phyloP scores from a whole-genome alignment of 2,888 invertebrate species.

The Polyommatus icarus region DNA sequence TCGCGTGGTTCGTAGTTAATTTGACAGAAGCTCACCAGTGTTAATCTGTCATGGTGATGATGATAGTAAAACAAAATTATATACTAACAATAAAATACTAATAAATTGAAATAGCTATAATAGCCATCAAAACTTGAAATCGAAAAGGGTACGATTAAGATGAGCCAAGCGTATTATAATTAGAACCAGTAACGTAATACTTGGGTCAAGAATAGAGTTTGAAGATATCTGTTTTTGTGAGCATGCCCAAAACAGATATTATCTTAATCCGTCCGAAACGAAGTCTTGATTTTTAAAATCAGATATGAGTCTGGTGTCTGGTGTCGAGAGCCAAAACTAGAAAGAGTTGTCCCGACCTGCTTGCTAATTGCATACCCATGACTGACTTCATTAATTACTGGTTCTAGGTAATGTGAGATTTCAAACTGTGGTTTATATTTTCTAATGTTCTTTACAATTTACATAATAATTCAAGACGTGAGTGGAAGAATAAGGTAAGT shows the following conservation, averaged over 20 bases:
- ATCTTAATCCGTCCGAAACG: constrained; percentile 11
- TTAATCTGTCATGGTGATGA: background rate
- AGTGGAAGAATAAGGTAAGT: too few relatives aligned
- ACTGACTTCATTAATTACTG: constrained; percentile 22
- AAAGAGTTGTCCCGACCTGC: background rate
- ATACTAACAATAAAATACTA: background rate
- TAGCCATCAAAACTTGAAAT: background rate
- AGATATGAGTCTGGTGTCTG: constrained; percentile 14
- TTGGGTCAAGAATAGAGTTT: background rate
- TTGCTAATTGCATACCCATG: constrained; percentile 22
- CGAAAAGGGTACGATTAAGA: background rate
- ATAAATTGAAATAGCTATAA: background rate
- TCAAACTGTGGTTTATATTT: background rate
- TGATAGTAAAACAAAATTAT: background rate
- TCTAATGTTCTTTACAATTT: background rate
- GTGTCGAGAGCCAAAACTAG: constrained; percentile 13
- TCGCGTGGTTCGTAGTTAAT: background rate
- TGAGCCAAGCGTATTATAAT: background rate
- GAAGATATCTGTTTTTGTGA: background rate
- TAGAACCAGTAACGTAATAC: constrained; percentile 3
- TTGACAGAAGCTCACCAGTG: background rate
- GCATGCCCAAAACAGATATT: constrained; percentile 2
- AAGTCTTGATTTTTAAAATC: constrained; percentile 21
- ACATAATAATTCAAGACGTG: too few relatives aligned
- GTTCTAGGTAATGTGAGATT: background rate